phyloP scores from a whole-genome alignment of 2,113 vertebrate genomes.

The Cynocephalus volans region DNA sequence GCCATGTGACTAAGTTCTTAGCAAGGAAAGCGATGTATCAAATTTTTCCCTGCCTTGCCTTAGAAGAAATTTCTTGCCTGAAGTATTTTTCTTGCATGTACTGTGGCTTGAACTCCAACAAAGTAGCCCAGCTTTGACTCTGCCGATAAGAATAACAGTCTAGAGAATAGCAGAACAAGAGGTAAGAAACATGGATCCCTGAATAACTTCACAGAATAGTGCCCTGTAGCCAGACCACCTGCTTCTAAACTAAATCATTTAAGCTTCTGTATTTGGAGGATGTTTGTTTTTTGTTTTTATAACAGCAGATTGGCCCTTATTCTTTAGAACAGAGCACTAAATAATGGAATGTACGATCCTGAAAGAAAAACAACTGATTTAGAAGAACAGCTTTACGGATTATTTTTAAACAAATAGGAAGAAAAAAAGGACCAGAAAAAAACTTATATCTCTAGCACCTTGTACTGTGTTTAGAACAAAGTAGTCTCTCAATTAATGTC shows the following conservation, averaged over 20 bases:
- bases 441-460: neutral
- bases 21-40: neutral
- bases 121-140: neutral
- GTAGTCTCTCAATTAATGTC: neutral
- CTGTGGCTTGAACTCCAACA: neutral
- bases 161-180: neutral
- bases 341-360: neutral
- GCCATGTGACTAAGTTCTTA: neutral
- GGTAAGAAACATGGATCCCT: neutral
- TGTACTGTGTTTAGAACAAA: neutral
- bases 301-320: constrained; percentile 23
- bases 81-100: neutral
- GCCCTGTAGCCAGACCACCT: neutral
- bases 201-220: neutral
- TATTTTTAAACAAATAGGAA: neutral
- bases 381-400: neutral
- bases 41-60: neutral
- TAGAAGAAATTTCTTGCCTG: neutral
- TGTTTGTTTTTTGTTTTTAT: neutral
- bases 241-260: neutral
- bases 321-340: constrained; percentile 30
- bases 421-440: neutral
- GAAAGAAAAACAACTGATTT: constrained; percentile 36
- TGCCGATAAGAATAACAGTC: neutral
- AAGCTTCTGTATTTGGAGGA: neutral